These are phyloP conservation scores for Callyntrura guangdongensis DNA, from an alignment of 2,888 invertebrate species.

Conservation along the genomic window DNA sequence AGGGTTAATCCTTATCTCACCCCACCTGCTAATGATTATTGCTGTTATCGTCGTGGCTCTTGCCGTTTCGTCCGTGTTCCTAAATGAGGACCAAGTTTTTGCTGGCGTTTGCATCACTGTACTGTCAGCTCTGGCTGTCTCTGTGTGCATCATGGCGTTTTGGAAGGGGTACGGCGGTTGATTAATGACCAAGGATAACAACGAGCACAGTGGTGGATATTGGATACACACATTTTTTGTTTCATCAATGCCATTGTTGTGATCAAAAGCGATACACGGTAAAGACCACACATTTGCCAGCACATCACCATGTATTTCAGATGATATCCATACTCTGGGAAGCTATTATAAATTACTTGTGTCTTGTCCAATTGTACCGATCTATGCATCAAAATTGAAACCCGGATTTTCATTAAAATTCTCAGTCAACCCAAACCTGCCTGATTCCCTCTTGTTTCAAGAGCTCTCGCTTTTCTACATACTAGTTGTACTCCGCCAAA, in stretches of 20 bases:
- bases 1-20: constrained; percentile 76
- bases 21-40: constrained; percentile 78
- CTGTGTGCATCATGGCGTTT: constrained; percentile 71
- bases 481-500: neutral
- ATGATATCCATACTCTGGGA: neutral
- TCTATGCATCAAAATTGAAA: constrained; percentile 58
- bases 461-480: constrained; percentile 8
- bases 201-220: neutral
- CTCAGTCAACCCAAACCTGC: constrained; percentile 36
- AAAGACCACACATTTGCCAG: constrained; percentile 64
- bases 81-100: constrained; percentile 77
- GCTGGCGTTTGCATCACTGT: constrained; percentile 72
- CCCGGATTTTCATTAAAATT: constrained; percentile 74
- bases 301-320: neutral
- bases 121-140: constrained; percentile 58
- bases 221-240: neutral
- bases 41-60: constrained; percentile 72
- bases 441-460: neutral
- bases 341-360: constrained; percentile 20
- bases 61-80: constrained; percentile 75
- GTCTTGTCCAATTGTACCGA: constrained; percentile 32
- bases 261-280: constrained; percentile 1
- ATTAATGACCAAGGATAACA: constrained; percentile 53
- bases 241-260: constrained; percentile 39
- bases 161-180: constrained; percentile 67